Percentiles rank a stretch among this genome's conserved stretches.
These are phyloP conservation scores for Spermophilus dauricus DNA, from an alignment of 2,113 vertebrate species.

Conservation along the genomic window DNA sequence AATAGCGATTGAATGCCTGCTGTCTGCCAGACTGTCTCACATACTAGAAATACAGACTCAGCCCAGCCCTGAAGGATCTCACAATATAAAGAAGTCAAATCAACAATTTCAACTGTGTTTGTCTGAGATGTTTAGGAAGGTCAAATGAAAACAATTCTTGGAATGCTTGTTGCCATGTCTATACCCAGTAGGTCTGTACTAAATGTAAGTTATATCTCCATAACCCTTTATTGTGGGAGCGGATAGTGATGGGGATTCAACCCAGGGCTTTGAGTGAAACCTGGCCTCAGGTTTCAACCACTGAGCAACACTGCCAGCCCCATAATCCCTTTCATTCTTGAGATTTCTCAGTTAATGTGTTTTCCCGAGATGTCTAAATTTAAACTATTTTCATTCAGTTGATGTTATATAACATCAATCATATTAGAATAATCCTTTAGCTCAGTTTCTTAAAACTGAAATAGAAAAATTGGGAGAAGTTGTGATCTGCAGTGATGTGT, in stretches of 20 bases:
- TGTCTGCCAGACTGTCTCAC: background rate
- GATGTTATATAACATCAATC: background rate
- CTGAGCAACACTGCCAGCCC: too few relatives aligned
- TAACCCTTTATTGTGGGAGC: too few relatives aligned
- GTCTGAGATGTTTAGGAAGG: background rate
- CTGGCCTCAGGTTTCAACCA: too few relatives aligned
- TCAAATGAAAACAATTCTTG: background rate
- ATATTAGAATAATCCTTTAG: slow-evolving; percentile 36
- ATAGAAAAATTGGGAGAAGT: background rate
- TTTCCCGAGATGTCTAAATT: background rate
- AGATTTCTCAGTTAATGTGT: background rate
- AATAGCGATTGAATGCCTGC: background rate
- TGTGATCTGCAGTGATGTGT: background rate
- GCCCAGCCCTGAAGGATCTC: background rate
- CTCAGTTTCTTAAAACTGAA: slow-evolving; percentile 33
- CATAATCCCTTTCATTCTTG: background rate
- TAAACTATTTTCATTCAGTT: slow-evolving; percentile 37
- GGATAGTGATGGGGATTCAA: background rate
- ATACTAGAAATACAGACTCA: background rate
- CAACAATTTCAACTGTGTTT: background rate
- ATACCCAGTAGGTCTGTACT: background rate
- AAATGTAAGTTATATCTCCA: background rate
- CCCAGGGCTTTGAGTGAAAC: too few relatives aligned
- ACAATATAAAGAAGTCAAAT: background rate
- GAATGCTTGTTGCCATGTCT: background rate